Evolutionary conservation across 2,797 vertebrate species (phyloP), one percentile per base, ranked within the genome.

Genomic region (Urophycis tenuis): DNA sequence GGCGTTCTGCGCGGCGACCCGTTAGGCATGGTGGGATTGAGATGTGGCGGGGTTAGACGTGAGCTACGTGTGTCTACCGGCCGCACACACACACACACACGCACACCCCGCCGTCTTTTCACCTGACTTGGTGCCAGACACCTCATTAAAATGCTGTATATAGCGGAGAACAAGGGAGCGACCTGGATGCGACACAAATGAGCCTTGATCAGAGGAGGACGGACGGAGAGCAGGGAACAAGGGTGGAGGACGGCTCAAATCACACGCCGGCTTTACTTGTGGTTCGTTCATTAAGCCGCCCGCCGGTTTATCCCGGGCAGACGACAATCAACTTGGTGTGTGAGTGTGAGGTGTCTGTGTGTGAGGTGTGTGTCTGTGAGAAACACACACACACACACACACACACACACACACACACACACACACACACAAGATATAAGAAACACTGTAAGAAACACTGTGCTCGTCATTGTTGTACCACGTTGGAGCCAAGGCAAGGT

Each of bases 101-200:
- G n/a, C n/a, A 7, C 4, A 8, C 34, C 17, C n/a, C 4, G 14
- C 45, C 80, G 19, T 83, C 5, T 75, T 78, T 77, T 89, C 75
- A 92, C 91, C 91, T 91, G 90, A 79, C 77, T 89, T 91, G 87
- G 35, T 88, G 73, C 91, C 91, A 72, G 91, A 90, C 82, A 90
- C 90, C 73, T 90, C 89, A 81, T 92, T 92, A 79, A 92, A 92
- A 81, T 74, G 90, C 74, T 89, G 91, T 81, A 92, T 92, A 75
- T 91, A 92, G 32, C 83, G 91, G 80, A 90, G 88, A 76, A 92
- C 91, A 1, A 92, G 60, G 76, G 91, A 92, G 78, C 86, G 88
- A 89, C 75, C 91, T 92, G 83, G 1, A 32, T 31, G 64, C 49
- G 29, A 39, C 33, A 82, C 25, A 86, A 82, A 80, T 39, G 0